phyloP scores from a whole-genome alignment of 2,113 vertebrate genomes.

The Dasypus novemcinctus region DNA sequence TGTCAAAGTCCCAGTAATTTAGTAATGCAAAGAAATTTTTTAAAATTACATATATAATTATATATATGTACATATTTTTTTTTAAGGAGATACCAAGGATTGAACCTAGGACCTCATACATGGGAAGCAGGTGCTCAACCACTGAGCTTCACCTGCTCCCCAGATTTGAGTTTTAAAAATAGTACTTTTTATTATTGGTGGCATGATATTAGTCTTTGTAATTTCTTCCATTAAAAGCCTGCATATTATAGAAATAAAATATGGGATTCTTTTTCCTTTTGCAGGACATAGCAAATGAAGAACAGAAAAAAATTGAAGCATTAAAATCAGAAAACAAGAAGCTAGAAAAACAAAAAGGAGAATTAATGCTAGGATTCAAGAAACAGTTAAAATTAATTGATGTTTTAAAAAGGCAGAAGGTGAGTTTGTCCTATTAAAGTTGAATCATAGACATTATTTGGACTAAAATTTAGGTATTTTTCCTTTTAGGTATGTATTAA shows the following conservation, averaged over 20 bases:
- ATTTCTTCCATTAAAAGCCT: constrained; percentile 20
- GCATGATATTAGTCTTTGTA: neutral
- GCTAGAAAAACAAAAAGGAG: constrained; percentile 94
- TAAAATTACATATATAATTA: neutral
- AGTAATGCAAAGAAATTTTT: constrained; percentile 6
- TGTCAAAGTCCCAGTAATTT: constrained; percentile 8
- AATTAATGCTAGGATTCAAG: constrained; percentile 93
- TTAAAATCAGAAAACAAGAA: constrained; percentile 93
- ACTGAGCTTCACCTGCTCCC: too few relatives aligned
- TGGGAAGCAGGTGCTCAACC: too few relatives aligned
- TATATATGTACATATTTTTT: too few relatives aligned
- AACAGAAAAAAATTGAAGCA: constrained; percentile 90
- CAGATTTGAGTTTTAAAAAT: constrained; percentile 31
- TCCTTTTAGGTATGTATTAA: neutral
- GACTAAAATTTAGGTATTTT: neutral
- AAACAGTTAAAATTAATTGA: constrained; percentile 97
- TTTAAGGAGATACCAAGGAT: too few relatives aligned
- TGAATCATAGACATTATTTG: neutral
- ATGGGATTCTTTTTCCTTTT: constrained; percentile 42
- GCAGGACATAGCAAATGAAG: constrained; percentile 89
- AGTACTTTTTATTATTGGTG: neutral
- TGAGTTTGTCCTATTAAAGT: constrained; percentile 70
- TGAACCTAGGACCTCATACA: too few relatives aligned
- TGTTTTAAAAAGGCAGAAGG: constrained; percentile 96
- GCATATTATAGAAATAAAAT: neutral